These are phyloP conservation scores for Epinotia nisella DNA, from an alignment of 2,888 invertebrate species.

Conservation along the genomic window DNA sequence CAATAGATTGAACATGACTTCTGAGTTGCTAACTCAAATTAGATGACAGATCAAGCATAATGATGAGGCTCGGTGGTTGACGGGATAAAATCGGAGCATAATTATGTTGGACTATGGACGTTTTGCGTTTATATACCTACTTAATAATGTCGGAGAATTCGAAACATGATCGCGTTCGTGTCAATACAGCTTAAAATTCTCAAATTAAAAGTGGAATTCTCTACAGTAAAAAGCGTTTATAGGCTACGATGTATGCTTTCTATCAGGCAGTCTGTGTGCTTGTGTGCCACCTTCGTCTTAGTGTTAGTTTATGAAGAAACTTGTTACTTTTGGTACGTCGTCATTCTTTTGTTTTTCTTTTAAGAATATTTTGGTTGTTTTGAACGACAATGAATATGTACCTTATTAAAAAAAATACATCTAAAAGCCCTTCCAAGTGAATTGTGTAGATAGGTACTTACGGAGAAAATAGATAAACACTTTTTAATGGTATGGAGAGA, in stretches of 20 bases:
- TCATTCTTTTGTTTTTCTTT: too few species aligned
- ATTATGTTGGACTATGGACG: conserved; percentile 6
- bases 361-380: too few species aligned
- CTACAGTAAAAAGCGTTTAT: too few species aligned
- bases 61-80: conserved; percentile 24
- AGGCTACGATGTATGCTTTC: too few species aligned
- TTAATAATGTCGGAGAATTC: not conserved
- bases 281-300: too few species aligned
- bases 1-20: conserved; percentile 68
- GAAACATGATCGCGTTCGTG: not conserved
- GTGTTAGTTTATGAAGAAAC: too few species aligned
- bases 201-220: too few species aligned
- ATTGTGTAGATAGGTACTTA: not conserved
- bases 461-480: not conserved
- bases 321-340: too few species aligned
- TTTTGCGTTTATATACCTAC: too few species aligned
- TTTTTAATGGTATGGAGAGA: not conserved
- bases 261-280: too few species aligned
- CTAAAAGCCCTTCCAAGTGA: not conserved
- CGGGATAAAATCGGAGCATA: conserved; percentile 21
- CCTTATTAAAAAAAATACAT: too few species aligned
- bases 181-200: not conserved
- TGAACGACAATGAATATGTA: too few species aligned
- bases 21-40: conserved; percentile 43
- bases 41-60: conserved; percentile 34